phyloP scores from a whole-genome alignment of 2,888 invertebrate genomes.

The Gastracanthus pulcherrimus region DNA sequence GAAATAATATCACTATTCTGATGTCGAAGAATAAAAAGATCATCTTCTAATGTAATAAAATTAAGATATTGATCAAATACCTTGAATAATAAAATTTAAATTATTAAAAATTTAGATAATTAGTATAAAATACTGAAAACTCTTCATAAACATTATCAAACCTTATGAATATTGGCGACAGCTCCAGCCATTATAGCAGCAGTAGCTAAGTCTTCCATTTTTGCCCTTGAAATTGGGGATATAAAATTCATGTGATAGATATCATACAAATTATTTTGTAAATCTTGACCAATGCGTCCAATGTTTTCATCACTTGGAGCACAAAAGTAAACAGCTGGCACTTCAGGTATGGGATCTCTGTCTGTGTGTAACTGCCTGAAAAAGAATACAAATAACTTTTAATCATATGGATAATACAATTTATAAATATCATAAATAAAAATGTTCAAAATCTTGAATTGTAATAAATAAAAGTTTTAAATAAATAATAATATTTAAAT shows the following conservation, averaged over 20 bases:
- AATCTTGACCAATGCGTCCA: conserved; percentile 93
- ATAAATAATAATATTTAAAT: background rate
- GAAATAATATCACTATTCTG: conserved; percentile 94
- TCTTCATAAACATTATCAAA: conserved; percentile 65
- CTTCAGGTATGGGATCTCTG: conserved; percentile 96
- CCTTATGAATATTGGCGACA: conserved; percentile 95
- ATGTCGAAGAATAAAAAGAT: conserved; percentile 95
- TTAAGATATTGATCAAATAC: conserved; percentile 99
- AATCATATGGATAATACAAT: no score
- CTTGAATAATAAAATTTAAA: conserved; percentile 73
- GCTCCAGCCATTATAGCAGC: conserved; percentile 94
- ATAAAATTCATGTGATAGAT: conserved; percentile 98
- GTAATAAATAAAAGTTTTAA: conserved; percentile 9
- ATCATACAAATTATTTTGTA: conserved; percentile 94
- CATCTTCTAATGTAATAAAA: conserved; percentile 98
- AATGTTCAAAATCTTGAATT: background rate
- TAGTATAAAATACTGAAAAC: background rate
- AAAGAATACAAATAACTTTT: no score
- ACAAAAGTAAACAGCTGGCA: conserved; percentile 99
- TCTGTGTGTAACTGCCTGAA: conserved; percentile 91
- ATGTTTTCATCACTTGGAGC: conserved; percentile 97
- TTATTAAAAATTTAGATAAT: background rate
- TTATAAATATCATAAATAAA: conserved; percentile 11
- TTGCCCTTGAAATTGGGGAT: conserved; percentile 94
- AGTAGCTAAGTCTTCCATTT: conserved; percentile 96